Evolutionary conservation across 2,888 invertebrate genomes (phyloP).

Genomic region (Lacanobia wlatinum): DNA sequence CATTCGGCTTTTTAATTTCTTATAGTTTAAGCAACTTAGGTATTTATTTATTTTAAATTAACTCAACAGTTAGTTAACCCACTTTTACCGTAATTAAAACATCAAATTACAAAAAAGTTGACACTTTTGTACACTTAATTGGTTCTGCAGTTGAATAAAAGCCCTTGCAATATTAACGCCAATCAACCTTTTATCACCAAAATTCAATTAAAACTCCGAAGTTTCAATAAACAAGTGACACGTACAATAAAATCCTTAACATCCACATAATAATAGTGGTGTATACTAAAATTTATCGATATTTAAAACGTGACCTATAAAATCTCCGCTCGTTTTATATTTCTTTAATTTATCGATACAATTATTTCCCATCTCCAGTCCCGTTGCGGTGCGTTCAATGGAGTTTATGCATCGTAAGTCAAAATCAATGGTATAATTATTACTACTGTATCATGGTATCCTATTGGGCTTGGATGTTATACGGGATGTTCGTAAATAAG

Average conservation of each 20-base stretch:
- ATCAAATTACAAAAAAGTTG: neutral
- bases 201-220: constrained; percentile 21
- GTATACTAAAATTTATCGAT: constrained; percentile 31
- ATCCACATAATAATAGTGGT: constrained; percentile 7
- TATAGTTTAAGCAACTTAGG: neutral
- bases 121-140: constrained; percentile 3
- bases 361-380: constrained; percentile 45
- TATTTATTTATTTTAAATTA: neutral
- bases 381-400: constrained; percentile 53
- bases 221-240: constrained; percentile 31
- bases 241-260: constrained; percentile 17
- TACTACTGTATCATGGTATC: constrained; percentile 32
- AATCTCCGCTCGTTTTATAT: constrained; percentile 35
- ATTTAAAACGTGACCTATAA: constrained; percentile 47
- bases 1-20: neutral
- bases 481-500: neutral
- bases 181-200: constrained; percentile 2
- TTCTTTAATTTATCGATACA: constrained; percentile 60
- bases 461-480: constrained; percentile 1
- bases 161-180: neutral
- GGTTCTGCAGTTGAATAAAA: constrained; percentile 12
- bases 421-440: constrained; percentile 64
- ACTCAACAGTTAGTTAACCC: neutral
- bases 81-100: constrained; percentile 5
- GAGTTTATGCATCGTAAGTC: constrained; percentile 66